Percentiles rank a stretch among this genome's conserved stretches.
Evolutionary conservation across 2,888 invertebrate species (phyloP).

Genomic region (Clanis bilineata): DNA sequence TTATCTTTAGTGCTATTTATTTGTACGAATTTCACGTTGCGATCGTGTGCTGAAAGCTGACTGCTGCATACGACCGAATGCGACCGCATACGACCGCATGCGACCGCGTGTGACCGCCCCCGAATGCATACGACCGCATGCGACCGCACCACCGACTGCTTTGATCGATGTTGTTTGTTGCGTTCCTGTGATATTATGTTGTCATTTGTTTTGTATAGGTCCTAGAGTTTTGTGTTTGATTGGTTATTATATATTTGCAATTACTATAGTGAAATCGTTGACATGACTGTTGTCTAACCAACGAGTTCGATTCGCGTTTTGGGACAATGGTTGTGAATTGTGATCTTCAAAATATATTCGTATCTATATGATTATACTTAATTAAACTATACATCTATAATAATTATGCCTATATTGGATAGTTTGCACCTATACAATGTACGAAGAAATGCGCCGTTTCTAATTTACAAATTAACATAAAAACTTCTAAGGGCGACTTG

Average conservation of each 20-base stretch:
- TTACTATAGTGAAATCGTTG: too few relatives aligned
- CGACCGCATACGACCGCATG: background rate
- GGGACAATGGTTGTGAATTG: too few relatives aligned
- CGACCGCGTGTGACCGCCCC: background rate
- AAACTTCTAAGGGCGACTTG: too few relatives aligned
- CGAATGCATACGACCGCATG: background rate
- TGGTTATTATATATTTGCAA: background rate
- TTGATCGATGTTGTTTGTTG: background rate
- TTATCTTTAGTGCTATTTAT: constrained; percentile 80
- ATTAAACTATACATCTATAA: too few relatives aligned
- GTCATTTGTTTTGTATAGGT: background rate
- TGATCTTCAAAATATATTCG: too few relatives aligned
- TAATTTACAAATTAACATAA: too few relatives aligned
- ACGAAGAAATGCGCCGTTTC: too few relatives aligned
- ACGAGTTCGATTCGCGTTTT: too few relatives aligned
- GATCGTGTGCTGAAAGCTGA: background rate
- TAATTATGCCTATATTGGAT: too few relatives aligned
- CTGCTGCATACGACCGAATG: background rate
- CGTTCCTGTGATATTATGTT: background rate
- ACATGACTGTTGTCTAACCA: too few relatives aligned
- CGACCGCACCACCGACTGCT: background rate
- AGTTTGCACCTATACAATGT: too few relatives aligned
- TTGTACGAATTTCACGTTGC: constrained; percentile 71
- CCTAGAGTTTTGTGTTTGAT: background rate
- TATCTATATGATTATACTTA: too few relatives aligned